Evolutionary conservation across 2,113 vertebrate species (phyloP).

Genomic region (Podocnemis expansa): DNA sequence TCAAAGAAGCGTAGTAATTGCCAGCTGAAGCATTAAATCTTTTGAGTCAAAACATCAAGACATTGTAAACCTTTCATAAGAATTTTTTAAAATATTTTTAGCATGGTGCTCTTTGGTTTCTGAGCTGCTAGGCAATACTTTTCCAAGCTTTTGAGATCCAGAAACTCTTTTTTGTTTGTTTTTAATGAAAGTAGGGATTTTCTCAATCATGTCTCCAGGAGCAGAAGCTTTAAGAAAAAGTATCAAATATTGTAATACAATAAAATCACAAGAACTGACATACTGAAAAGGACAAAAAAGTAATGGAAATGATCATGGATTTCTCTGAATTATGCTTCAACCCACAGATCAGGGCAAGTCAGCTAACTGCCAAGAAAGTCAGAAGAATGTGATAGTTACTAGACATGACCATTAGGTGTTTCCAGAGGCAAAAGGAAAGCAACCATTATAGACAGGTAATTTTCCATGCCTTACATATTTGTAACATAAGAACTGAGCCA

Average conservation of each 20-base stretch:
- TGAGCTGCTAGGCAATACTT: background rate
- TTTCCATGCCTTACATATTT: background rate
- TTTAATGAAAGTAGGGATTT: background rate
- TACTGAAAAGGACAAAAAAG: background rate
- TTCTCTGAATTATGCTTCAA: background rate
- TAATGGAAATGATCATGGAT: background rate
- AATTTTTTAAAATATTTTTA: background rate
- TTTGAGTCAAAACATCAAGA: background rate
- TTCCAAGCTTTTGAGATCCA: background rate
- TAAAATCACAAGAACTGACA: too few relatives aligned
- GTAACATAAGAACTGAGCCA: background rate
- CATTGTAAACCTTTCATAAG: background rate
- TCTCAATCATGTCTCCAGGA: background rate
- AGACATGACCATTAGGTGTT: background rate
- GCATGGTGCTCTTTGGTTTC: background rate
- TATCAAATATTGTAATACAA: background rate
- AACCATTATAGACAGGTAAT: background rate
- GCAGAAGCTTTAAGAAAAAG: background rate
- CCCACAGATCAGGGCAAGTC: accelerated
- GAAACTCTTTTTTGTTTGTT: background rate
- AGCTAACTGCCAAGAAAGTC: accelerated
- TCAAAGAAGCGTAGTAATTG: background rate
- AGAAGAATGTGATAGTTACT: background rate
- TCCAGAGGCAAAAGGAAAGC: background rate
- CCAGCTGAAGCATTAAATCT: background rate